A percentile compares a stretch with the other conserved stretches of the same genome.
These are phyloP conservation scores for Morpho achilles DNA, from an alignment of 2,888 invertebrate species.

Conservation along the genomic window DNA sequence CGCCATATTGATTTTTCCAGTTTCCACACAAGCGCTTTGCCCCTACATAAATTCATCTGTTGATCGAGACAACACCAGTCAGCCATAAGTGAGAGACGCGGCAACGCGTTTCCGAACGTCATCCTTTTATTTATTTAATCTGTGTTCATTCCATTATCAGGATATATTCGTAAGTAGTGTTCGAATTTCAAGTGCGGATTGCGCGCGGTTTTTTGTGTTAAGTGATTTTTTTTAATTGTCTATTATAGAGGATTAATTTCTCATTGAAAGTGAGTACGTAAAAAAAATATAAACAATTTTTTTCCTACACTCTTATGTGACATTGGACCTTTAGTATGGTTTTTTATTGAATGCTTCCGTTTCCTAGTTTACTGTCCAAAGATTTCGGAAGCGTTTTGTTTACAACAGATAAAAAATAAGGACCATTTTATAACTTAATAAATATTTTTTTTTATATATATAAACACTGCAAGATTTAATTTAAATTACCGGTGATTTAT, in stretches of 20 bases:
- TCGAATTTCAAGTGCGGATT: constrained; percentile 29
- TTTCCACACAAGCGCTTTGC: constrained; percentile 57
- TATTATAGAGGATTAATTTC: neutral
- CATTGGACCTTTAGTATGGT: no score
- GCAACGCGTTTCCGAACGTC: constrained; percentile 42
- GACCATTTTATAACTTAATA: no score
- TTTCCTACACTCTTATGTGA: no score
- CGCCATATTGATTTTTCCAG: constrained; percentile 54
- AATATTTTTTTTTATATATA: no score
- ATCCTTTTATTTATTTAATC: constrained; percentile 41
- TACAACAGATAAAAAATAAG: no score
- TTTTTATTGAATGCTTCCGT: neutral
- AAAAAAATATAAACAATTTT: neutral
- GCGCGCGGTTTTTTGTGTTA: constrained; percentile 27
- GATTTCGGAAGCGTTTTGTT: no score
- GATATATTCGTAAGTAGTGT: constrained; percentile 28
- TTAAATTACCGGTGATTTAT: no score
- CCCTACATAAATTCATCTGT: constrained; percentile 68
- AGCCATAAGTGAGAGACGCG: constrained; percentile 54
- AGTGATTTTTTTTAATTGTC: constrained; percentile 12
- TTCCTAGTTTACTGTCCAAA: neutral
- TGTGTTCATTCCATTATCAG: constrained; percentile 35
- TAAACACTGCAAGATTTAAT: no score
- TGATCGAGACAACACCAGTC: constrained; percentile 55
- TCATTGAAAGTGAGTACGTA: neutral